phyloP scores from a whole-genome alignment of 1,140 invertebrate genomes.

The Lysiphlebus fabarum region DNA sequence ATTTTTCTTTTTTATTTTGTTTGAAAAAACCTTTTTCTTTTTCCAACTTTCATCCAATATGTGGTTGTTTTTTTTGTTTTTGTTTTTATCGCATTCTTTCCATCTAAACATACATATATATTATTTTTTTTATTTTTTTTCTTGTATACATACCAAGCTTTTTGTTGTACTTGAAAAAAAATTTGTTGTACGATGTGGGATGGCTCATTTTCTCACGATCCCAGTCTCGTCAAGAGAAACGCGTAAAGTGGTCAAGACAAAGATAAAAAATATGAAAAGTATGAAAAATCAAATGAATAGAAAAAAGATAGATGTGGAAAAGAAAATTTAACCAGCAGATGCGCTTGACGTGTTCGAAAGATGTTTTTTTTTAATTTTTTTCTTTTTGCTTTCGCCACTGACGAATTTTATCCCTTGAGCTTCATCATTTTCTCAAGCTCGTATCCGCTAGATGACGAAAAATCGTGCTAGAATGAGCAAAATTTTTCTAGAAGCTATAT shows the following conservation, averaged over 20 bases:
- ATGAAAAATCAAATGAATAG: neutral
- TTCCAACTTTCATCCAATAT: neutral
- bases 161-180: slow-evolving; percentile 5
- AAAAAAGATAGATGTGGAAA: neutral
- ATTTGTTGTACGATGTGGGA: neutral
- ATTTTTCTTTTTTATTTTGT: slow-evolving; percentile 10
- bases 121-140: slow-evolving; percentile 5
- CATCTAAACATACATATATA: neutral
- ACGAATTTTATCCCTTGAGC: neutral
- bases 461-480: slow-evolving; percentile 1
- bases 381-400: neutral
- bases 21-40: slow-evolving; percentile 21
- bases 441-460: neutral
- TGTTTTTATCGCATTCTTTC: neutral
- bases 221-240: slow-evolving; percentile 22
- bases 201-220: slow-evolving; percentile 26
- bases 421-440: neutral
- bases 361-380: slow-evolving; percentile 13
- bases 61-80: neutral
- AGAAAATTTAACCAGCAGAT: slow-evolving; percentile 26
- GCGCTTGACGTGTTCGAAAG: slow-evolving; percentile 22
- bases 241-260: neutral
- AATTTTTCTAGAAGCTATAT: slow-evolving; percentile 14
- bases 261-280: slow-evolving; percentile 4
- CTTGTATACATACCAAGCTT: neutral